Evolutionary conservation across 2,113 vertebrate species (phyloP).

Genomic region (Strigops habroptila): DNA sequence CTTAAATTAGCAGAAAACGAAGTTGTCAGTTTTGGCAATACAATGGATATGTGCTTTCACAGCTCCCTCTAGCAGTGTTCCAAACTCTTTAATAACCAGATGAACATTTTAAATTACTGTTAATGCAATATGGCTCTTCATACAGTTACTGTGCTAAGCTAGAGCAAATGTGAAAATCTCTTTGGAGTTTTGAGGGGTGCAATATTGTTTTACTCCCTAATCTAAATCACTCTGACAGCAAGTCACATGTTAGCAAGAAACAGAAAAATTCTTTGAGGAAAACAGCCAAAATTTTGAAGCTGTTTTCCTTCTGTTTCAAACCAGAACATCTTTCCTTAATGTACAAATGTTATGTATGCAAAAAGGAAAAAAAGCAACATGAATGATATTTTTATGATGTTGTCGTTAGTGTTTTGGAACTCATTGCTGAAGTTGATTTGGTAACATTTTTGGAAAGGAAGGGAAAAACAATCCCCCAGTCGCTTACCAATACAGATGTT

Average conservation of each 20-base stretch:
- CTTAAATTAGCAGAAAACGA: not conserved
- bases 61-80: constrained; percentile 7
- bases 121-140: not conserved
- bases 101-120: not conserved
- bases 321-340: not conserved
- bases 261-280: not conserved
- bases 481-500: not conserved
- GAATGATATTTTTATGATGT: not conserved
- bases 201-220: not conserved
- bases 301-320: not conserved
- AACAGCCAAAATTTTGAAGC: not conserved
- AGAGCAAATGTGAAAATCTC: constrained; percentile 3
- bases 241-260: not conserved
- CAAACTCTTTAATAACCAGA: not conserved
- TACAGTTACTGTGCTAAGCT: not conserved
- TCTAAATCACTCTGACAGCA: not conserved
- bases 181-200: not conserved
- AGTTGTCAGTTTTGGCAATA: not conserved
- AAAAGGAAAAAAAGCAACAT: not conserved
- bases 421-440: not conserved
- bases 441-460: not conserved
- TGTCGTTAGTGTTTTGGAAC: not conserved
- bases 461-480: not conserved
- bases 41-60: not conserved
- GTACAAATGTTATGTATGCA: not conserved